Evolutionary conservation across 35 echinoderm and acorn worm genomes (phyloP).

Genomic region (Acanthaster planci): DNA sequence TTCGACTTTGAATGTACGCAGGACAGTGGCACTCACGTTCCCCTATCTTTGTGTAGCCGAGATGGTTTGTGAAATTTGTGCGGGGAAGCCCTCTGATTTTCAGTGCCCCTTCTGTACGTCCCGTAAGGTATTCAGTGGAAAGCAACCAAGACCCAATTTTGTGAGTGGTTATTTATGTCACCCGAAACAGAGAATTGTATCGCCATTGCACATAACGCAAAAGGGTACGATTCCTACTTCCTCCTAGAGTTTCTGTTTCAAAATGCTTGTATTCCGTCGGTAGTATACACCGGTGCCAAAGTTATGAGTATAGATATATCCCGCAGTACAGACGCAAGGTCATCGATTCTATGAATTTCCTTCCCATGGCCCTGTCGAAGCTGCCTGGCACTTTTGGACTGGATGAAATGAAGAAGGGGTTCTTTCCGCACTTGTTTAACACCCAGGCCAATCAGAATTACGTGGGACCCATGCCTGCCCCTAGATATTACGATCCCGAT

Average conservation of each 20-base stretch:
- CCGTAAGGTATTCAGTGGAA: constrained; percentile 46
- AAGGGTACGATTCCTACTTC: constrained; percentile 72
- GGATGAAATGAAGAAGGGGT: constrained; percentile 64
- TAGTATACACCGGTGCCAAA: constrained; percentile 68
- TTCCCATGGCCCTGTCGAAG: constrained; percentile 64
- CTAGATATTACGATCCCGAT: constrained; percentile 53
- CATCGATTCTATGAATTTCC: constrained; percentile 62
- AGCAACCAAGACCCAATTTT: constrained; percentile 31
- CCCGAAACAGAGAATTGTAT: constrained; percentile 28
- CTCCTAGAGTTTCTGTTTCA: constrained; percentile 46
- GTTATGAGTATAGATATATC: constrained; percentile 51
- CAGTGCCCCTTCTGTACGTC: background rate
- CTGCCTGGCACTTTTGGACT: constrained; percentile 71
- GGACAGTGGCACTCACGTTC: no score
- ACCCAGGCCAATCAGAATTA: constrained; percentile 36
- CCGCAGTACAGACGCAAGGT: constrained; percentile 26
- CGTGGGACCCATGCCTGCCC: constrained; percentile 33
- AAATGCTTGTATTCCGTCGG: constrained; percentile 31
- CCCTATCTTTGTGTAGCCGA: no score
- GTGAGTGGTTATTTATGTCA: constrained; percentile 47
- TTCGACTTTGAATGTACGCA: no score
- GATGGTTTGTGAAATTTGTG: no score
- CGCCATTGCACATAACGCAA: constrained; percentile 67
- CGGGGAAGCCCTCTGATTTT: background rate
- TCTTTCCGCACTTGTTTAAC: constrained; percentile 76